A percentile compares a stretch with the other conserved stretches of the same genome.
These are phyloP conservation scores for Pollimyrus isidori DNA, from an alignment of 2,113 vertebrate species.

Conservation along the genomic window DNA sequence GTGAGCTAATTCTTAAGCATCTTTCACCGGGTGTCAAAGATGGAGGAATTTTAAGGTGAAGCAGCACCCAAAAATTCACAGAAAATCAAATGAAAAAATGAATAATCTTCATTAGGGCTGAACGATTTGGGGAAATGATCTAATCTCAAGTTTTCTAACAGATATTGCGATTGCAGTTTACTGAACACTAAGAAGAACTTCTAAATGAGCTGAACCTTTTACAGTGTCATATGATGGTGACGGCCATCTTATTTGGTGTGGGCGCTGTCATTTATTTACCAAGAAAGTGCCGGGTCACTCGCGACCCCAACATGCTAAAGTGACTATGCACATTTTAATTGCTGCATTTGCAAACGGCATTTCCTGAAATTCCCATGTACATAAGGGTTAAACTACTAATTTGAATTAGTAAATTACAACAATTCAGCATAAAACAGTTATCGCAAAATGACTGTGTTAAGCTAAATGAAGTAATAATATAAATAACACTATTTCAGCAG, in stretches of 20 bases:
- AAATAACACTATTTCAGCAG: too few relatives aligned
- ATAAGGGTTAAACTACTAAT: not conserved
- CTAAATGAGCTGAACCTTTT: not conserved
- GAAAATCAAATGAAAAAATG: not conserved
- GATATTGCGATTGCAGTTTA: not conserved
- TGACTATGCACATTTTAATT: not conserved
- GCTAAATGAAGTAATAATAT: too few relatives aligned
- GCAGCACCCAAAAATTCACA: not conserved
- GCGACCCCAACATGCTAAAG: not conserved
- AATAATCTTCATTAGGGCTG: not conserved
- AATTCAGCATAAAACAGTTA: too few relatives aligned
- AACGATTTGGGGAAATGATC: not conserved
- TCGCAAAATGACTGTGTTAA: too few relatives aligned
- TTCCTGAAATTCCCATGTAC: not conserved
- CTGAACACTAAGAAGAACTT: not conserved
- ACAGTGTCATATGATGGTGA: not conserved
- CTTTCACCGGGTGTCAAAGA: not conserved
- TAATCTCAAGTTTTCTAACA: not conserved
- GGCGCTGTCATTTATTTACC: not conserved
- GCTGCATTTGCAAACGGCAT: not conserved
- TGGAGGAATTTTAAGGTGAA: not conserved
- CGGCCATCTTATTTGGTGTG: too few relatives aligned
- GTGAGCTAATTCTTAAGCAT: constrained; percentile 54
- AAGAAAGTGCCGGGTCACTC: not conserved
- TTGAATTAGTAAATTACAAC: too few relatives aligned